These are phyloP conservation scores for Stichodactyla helianthus DNA, from an alignment of 64 coral and sea anemone species.

Conservation along the genomic window DNA sequence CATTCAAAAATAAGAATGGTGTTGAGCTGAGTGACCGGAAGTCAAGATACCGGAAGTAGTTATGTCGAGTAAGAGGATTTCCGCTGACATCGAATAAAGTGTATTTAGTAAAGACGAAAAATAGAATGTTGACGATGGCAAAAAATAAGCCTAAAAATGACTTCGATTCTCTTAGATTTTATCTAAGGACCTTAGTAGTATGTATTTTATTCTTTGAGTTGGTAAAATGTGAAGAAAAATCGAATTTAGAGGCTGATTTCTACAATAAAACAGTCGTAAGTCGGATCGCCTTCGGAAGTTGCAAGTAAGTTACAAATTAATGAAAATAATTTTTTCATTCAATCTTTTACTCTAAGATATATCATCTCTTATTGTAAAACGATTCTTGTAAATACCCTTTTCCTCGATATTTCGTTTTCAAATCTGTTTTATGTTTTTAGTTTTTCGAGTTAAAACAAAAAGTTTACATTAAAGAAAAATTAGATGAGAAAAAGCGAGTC, in stretches of 20 bases:
- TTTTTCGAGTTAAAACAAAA: background rate
- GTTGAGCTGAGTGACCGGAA: background rate
- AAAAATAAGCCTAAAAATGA: background rate
- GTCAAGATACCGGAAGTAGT: background rate
- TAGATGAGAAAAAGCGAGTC: background rate
- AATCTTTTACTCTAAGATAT: background rate
- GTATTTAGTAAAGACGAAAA: background rate
- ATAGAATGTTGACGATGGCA: background rate
- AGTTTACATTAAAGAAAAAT: background rate
- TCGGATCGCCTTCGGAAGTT: slow-evolving; percentile 69
- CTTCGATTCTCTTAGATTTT: background rate
- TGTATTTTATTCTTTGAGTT: background rate
- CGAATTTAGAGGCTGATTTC: slow-evolving; percentile 38
- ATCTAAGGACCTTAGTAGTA: background rate
- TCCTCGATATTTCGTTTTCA: background rate
- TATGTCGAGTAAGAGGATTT: background rate
- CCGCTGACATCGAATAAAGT: slow-evolving; percentile 8
- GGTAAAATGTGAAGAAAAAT: background rate
- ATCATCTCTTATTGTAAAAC: background rate
- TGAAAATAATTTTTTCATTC: background rate
- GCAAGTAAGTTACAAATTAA: slow-evolving; percentile 45
- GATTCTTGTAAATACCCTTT: background rate
- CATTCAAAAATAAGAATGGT: background rate
- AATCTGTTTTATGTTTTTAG: background rate
- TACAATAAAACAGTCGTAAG: slow-evolving; percentile 55